Evolutionary conservation across 2,888 invertebrate species (phyloP), one percentile per base, ranked within the genome.

Genomic region (Gastracanthus pulcherrimus): DNA sequence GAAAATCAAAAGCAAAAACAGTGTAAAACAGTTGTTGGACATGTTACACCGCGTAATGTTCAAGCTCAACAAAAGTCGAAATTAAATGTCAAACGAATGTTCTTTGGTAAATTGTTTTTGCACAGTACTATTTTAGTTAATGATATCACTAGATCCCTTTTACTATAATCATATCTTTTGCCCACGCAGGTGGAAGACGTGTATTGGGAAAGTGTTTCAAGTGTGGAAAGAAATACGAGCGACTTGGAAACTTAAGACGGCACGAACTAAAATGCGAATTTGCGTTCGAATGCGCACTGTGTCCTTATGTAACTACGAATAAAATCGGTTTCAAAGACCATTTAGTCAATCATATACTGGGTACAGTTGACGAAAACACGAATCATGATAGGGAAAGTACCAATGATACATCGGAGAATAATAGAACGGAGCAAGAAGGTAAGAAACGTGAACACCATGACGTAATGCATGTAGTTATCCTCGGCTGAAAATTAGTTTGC

Each of bases 311-410:
- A 16, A 60, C 72, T 7, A 26, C 34, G 2, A 36, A 38, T 3
- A 60, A 60, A n/a, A 45, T 13, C n/a, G 58, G 19, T 7, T 72
- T 58, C 23, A 72, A 36, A 36, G 34, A 38, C 5, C 72, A 72
- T 58, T 19, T 72, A 4, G 19, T 13, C 0, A 41, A 26, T 29
- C 72, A 72, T 19, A 72, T 72, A 51, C 16, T 34, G 19, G 51
- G 19, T 51, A 13, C 51, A 36, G 23, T 11, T 23, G 0, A 55
- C 38, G 38, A 19, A n/a, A n/a, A n/a, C n/a, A n/a, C n/a, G 11
- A 36, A 26, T 48, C n/a, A 48, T 2, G 7, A 48, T 19, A 19
- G 7, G 7, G 16, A 19, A 48, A 1, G 9, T 19, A 41, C 23
- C 11, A 26, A 34, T 13, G 41, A 11, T 66, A 23, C n/a, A n/a